phyloP scores from a whole-genome alignment of 2,113 vertebrate genomes.

The Myotis yumanensis region DNA sequence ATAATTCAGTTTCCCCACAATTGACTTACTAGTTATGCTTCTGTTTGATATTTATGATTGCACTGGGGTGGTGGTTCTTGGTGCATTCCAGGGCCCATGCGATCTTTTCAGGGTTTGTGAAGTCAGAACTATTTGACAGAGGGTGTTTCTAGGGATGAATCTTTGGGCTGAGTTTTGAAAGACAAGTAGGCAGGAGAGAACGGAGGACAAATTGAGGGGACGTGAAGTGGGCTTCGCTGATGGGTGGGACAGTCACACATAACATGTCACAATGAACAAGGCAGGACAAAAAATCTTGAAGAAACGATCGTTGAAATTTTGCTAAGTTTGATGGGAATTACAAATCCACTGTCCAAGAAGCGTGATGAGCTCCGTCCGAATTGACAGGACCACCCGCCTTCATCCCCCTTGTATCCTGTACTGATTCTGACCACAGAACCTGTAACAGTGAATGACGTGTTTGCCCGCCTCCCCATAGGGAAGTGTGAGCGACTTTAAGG shows the following conservation, averaged over 20 bases:
- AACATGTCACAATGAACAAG: background rate
- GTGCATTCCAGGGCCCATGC: background rate
- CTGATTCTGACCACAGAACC: background rate
- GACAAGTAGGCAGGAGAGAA: background rate
- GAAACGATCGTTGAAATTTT: background rate
- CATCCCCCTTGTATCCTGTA: background rate
- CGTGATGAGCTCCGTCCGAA: background rate
- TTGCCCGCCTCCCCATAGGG: background rate
- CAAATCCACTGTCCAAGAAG: background rate
- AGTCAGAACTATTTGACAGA: background rate
- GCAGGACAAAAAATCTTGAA: background rate
- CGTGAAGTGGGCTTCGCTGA: background rate
- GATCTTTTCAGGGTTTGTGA: background rate
- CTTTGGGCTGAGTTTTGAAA: background rate
- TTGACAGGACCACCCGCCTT: background rate
- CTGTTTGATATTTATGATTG: background rate
- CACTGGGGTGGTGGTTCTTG: background rate
- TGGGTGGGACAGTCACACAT: background rate
- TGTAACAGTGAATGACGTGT: background rate
- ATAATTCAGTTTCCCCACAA: background rate
- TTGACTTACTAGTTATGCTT: background rate
- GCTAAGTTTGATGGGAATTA: background rate
- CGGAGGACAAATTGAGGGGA: background rate
- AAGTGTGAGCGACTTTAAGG: background rate
- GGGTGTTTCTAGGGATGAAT: background rate